These are phyloP conservation scores for Sphaerophoria taeniata DNA, from an alignment of 2,888 invertebrate genomes.

Conservation along the genomic window DNA sequence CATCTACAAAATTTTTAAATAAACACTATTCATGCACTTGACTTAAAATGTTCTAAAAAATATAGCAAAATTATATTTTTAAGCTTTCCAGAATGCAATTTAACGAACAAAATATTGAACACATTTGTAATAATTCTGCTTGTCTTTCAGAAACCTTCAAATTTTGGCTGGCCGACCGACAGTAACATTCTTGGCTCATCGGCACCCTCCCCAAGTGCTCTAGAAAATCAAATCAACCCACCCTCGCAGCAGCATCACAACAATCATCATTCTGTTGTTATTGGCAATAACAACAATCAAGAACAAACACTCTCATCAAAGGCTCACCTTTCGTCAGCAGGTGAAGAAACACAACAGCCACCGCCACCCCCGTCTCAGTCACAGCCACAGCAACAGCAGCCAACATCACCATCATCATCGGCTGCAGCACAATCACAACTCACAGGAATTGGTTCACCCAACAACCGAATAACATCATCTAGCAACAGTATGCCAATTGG, in stretches of 20 bases:
- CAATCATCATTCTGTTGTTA: conserved; percentile 66
- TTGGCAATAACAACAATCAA: conserved; percentile 52
- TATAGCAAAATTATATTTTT: too few species aligned
- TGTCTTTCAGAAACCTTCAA: conserved; percentile 85
- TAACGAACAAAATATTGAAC: too few species aligned
- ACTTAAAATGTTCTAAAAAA: too few species aligned
- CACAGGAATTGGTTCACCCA: conserved; percentile 62
- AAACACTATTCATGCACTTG: too few species aligned
- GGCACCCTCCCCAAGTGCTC: conserved; percentile 63
- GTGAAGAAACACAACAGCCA: conserved; percentile 50
- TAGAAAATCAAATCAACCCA: conserved; percentile 65
- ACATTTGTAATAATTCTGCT: too few species aligned
- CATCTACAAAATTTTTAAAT: too few species aligned
- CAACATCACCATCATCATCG: conserved; percentile 76
- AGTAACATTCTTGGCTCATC: conserved; percentile 72
- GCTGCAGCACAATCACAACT: conserved; percentile 76
- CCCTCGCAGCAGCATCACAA: conserved; percentile 69
- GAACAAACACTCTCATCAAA: conserved; percentile 66
- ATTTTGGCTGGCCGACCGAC: conserved; percentile 85
- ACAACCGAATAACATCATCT: conserved; percentile 68
- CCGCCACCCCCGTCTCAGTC: conserved; percentile 64
- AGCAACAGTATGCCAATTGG: conserved; percentile 81
- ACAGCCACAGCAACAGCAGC: conserved; percentile 75
- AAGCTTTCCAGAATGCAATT: too few species aligned
- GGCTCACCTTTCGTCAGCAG: conserved; percentile 57